Conservation (phyloP, 1,140 invertebrate genomes). For the Aplysia californica region DNA sequence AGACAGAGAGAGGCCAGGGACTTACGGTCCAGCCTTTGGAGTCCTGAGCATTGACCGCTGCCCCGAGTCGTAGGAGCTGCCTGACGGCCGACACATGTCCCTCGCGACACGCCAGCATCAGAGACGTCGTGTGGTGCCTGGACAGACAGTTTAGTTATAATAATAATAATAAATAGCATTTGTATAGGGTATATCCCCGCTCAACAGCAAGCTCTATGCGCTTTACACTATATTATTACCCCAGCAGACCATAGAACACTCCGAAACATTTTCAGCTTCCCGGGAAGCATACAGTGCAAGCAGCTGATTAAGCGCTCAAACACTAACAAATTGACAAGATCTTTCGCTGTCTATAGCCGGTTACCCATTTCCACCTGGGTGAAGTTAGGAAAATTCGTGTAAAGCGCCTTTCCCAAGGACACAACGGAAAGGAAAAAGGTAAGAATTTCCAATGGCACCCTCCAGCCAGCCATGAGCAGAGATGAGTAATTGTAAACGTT, state of each 20-base stretch:
- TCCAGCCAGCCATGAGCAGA: background rate
- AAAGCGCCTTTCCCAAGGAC: too few relatives aligned
- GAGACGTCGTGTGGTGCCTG: slow-evolving; percentile 61
- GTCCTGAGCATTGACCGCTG: slow-evolving; percentile 62
- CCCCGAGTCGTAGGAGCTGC: slow-evolving; percentile 53
- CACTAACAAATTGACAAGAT: too few relatives aligned
- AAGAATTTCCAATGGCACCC: too few relatives aligned
- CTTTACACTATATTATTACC: too few relatives aligned
- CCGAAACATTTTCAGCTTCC: too few relatives aligned
- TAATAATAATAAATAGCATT: background rate
- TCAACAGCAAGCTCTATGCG: background rate
- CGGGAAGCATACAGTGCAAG: too few relatives aligned
- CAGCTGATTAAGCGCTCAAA: too few relatives aligned
- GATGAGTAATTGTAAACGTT: background rate
- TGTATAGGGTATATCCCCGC: background rate
- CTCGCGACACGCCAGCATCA: slow-evolving; percentile 65
- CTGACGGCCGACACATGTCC: slow-evolving; percentile 51
- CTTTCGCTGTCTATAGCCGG: too few relatives aligned
- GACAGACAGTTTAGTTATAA: background rate
- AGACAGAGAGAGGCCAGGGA: background rate
- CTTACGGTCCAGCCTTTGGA: slow-evolving; percentile 64
- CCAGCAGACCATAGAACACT: too few relatives aligned
- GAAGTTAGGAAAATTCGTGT: too few relatives aligned
- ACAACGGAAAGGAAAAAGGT: too few relatives aligned
- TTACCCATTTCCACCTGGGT: too few relatives aligned